A percentile compares a stretch with the other conserved stretches of the same genome.
Conservation (phyloP, 2,113 vertebrate genomes). For the Sterrhoptilus dennistouni region DNA sequence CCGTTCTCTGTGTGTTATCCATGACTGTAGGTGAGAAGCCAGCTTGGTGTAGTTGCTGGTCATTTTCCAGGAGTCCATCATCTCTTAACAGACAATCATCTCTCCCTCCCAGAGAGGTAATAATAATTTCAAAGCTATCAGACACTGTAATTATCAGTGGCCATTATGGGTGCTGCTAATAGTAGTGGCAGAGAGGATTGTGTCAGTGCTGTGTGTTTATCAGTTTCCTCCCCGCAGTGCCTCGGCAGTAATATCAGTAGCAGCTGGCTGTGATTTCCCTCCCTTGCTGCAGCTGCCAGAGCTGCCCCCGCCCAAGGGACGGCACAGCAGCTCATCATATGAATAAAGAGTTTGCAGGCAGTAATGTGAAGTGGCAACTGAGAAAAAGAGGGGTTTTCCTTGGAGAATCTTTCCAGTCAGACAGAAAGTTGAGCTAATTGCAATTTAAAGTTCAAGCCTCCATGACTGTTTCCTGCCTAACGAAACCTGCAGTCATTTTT, state of each 20-base stretch:
- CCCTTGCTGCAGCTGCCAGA: background rate
- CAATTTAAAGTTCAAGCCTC: constrained; percentile 17
- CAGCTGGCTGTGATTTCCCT: constrained; percentile 36
- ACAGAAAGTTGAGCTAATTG: constrained; percentile 49
- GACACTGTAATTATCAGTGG: background rate
- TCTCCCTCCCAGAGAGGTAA: background rate
- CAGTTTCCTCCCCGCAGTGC: background rate
- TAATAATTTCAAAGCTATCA: background rate
- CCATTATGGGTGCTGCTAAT: background rate
- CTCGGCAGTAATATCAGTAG: background rate
- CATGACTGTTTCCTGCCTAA: constrained; percentile 36
- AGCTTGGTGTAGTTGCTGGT: background rate
- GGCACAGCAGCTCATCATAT: background rate
- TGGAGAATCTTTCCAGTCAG: constrained; percentile 35
- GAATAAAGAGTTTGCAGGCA: background rate
- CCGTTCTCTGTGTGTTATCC: background rate
- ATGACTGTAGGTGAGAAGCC: background rate
- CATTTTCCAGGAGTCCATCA: background rate
- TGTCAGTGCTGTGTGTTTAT: background rate
- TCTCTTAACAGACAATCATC: background rate
- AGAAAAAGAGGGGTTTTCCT: background rate
- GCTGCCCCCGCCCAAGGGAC: constrained; percentile 5
- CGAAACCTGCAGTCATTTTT: constrained; percentile 1
- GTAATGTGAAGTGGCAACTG: background rate
- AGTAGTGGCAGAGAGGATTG: background rate